phyloP scores from a whole-genome alignment of 2,797 vertebrate species.

The Astyanax mexicanus region DNA sequence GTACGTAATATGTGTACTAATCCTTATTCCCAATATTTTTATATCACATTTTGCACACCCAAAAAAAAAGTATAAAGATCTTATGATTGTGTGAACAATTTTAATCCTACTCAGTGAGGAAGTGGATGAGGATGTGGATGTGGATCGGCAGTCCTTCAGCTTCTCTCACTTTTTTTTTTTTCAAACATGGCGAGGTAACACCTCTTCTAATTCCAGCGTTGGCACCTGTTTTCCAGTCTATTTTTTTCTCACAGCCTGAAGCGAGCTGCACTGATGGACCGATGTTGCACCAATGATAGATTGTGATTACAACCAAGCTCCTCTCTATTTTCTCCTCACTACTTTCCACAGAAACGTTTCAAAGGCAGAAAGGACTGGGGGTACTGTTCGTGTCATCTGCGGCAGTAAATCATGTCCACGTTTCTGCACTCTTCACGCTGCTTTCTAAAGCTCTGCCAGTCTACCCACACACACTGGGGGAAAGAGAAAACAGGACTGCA shows the following conservation, averaged over 20 bases:
- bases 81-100: too few species aligned
- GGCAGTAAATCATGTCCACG: slow-evolving; percentile 29
- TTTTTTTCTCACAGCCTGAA: slow-evolving; percentile 43
- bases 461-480: background rate
- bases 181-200: slow-evolving; percentile 51
- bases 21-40: too few species aligned
- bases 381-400: slow-evolving; percentile 25
- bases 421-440: background rate
- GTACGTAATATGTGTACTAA: too few species aligned
- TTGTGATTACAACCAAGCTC: slow-evolving; percentile 60
- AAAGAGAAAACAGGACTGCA: background rate
- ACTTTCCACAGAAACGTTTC: slow-evolving; percentile 54
- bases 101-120: slow-evolving; percentile 9
- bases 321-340: slow-evolving; percentile 55
- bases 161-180: slow-evolving; percentile 51
- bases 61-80: too few species aligned
- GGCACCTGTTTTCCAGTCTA: slow-evolving; percentile 55
- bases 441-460: background rate
- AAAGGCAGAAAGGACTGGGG: slow-evolving; percentile 61
- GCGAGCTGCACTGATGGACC: slow-evolving; percentile 64
- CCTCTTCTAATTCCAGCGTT: slow-evolving; percentile 63
- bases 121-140: too few species aligned
- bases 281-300: slow-evolving; percentile 67
- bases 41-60: too few species aligned
- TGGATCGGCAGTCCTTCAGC: slow-evolving; percentile 21